Evolutionary conservation across 2,113 vertebrate genomes (phyloP).

Genomic region (Oenanthe oenanthe): DNA sequence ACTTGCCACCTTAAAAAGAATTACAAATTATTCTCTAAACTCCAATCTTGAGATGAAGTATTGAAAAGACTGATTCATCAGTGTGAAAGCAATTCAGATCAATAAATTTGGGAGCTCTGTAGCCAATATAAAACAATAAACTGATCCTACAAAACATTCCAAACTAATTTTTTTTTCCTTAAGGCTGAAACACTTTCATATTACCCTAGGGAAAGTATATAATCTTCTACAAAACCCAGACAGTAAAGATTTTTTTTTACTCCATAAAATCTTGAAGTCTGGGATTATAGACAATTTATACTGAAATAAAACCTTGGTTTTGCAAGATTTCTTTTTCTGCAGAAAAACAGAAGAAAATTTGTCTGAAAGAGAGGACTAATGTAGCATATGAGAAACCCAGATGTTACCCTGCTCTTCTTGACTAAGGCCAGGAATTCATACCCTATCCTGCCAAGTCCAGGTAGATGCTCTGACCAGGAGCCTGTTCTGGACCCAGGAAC

Average conservation of each 20-base stretch:
- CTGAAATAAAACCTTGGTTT: neutral
- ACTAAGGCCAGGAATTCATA: neutral
- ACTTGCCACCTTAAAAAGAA: neutral
- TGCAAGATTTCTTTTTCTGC: neutral
- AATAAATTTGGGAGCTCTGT: neutral
- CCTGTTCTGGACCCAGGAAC: neutral
- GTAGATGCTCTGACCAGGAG: neutral
- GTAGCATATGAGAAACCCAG: neutral
- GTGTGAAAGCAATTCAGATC: neutral
- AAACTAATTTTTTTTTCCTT: neutral
- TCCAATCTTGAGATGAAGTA: neutral
- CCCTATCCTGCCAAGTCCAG: neutral
- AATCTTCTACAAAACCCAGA: neutral
- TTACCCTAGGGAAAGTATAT: neutral
- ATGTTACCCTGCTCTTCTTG: neutral
- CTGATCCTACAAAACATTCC: neutral
- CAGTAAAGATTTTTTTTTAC: neutral
- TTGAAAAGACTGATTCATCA: neutral
- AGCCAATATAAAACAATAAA: neutral
- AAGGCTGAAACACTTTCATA: neutral
- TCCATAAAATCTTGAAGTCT: neutral
- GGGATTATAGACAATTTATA: neutral
- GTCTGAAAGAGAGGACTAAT: neutral
- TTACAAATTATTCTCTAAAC: neutral
- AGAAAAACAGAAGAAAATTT: neutral